Conservation (phyloP, 2,113 vertebrate genomes). For the Parus major region DNA sequence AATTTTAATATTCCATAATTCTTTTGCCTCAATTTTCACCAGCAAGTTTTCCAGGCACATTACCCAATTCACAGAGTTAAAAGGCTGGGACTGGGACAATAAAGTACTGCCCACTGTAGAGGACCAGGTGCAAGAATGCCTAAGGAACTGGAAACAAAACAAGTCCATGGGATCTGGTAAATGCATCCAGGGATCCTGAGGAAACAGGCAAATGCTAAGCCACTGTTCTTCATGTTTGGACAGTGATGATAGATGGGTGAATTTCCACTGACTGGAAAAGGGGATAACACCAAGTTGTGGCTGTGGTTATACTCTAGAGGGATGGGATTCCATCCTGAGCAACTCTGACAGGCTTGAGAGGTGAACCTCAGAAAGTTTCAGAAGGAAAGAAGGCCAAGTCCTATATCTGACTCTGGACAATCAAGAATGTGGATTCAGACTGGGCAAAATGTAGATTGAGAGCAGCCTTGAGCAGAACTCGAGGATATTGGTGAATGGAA, state of each 20-base stretch:
- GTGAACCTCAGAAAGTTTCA: not conserved
- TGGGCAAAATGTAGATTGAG: not conserved
- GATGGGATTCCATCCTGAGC: too few relatives aligned
- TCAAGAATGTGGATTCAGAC: rapidly evolving
- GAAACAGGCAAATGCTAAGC: not conserved
- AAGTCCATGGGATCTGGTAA: too few relatives aligned
- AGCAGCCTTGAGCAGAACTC: not conserved
- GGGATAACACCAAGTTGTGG: not conserved
- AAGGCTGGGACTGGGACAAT: not conserved
- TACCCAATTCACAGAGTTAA: not conserved
- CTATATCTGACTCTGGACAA: not conserved
- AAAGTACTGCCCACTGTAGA: not conserved
- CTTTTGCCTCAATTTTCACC: not conserved
- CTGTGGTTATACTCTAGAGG: not conserved
- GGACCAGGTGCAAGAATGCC: rapidly evolving
- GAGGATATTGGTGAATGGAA: not conserved
- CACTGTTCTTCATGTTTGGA: not conserved
- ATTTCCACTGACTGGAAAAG: not conserved
- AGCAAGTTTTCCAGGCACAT: not conserved
- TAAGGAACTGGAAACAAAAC: not conserved
- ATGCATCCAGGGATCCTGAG: not conserved
- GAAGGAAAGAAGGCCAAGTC: not conserved
- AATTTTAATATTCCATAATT: not conserved
- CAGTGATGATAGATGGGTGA: not conserved
- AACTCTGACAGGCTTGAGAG: not conserved